Conservation (phyloP, 2,797 vertebrate species). For the Pantherophis vulpinus region DNA sequence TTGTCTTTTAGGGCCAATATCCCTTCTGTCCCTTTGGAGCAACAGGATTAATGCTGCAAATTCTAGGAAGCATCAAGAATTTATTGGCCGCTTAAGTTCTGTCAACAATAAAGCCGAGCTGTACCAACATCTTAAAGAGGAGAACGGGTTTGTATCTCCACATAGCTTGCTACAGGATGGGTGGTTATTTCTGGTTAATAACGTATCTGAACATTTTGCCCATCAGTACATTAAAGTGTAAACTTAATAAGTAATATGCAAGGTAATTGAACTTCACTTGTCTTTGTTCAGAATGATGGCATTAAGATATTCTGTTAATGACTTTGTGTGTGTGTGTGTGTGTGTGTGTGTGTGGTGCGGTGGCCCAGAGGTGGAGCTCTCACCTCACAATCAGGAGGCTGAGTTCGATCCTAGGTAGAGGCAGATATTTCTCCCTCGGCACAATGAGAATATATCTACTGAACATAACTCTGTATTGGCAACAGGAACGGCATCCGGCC, state of each 20-base stretch:
- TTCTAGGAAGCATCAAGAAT: slow-evolving; percentile 96
- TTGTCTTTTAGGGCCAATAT: slow-evolving; percentile 83
- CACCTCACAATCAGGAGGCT: no score
- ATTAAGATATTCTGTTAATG: not conserved
- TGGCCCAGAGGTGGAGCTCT: no score
- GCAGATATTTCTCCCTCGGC: no score
- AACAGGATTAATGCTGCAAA: slow-evolving; percentile 92
- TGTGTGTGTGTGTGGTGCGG: no score
- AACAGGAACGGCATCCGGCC: no score
- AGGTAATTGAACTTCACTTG: not conserved
- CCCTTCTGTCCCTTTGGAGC: slow-evolving; percentile 92
- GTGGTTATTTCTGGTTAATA: not conserved
- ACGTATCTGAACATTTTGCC: not conserved
- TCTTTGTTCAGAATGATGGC: not conserved
- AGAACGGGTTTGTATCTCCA: slow-evolving; percentile 86
- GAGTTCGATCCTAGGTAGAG: no score
- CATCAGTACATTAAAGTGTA: not conserved
- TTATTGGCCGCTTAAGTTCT: slow-evolving; percentile 88
- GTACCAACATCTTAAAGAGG: slow-evolving; percentile 97
- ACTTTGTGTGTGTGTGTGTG: no score
- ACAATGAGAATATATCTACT: no score
- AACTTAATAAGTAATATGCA: not conserved
- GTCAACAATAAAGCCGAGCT: slow-evolving; percentile 94
- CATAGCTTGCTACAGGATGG: not conserved
- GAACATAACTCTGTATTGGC: no score